Percentiles rank a stretch among this genome's conserved stretches.
These are phyloP conservation scores for Limenitis camilla DNA, from an alignment of 2,888 invertebrate genomes.

Conservation along the genomic window DNA sequence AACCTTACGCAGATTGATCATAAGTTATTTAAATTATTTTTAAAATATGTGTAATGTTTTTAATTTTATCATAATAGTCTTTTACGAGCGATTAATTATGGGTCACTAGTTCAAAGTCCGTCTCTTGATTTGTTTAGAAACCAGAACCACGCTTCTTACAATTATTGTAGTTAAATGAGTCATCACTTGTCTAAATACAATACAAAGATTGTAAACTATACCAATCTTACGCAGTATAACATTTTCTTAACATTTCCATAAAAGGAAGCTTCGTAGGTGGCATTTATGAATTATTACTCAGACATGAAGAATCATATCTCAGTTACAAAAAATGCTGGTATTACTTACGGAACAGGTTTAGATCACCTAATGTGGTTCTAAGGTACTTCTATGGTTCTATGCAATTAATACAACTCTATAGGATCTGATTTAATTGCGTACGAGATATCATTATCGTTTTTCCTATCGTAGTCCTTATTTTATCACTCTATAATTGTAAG, in stretches of 20 bases:
- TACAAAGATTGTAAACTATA: background rate
- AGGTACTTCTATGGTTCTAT: slow-evolving; percentile 11
- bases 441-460: background rate
- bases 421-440: background rate
- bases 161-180: too few relatives aligned
- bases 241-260: slow-evolving; percentile 32
- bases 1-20: too few relatives aligned
- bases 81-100: too few relatives aligned
- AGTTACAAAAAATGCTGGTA: slow-evolving; percentile 16
- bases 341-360: slow-evolving; percentile 13
- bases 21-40: too few relatives aligned
- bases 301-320: slow-evolving; percentile 20
- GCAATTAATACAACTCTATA: slow-evolving; percentile 4
- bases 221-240: slow-evolving; percentile 1
- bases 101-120: too few relatives aligned
- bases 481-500: background rate
- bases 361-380: slow-evolving; percentile 19
- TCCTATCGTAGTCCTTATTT: background rate
- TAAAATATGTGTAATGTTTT: too few relatives aligned
- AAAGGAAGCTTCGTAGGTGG: slow-evolving; percentile 42
- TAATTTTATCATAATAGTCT: too few relatives aligned
- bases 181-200: too few relatives aligned
- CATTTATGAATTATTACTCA: slow-evolving; percentile 38
- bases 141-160: too few relatives aligned
- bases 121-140: too few relatives aligned